Conservation (phyloP, 2,888 invertebrate genomes). For the Catocala nupta region DNA sequence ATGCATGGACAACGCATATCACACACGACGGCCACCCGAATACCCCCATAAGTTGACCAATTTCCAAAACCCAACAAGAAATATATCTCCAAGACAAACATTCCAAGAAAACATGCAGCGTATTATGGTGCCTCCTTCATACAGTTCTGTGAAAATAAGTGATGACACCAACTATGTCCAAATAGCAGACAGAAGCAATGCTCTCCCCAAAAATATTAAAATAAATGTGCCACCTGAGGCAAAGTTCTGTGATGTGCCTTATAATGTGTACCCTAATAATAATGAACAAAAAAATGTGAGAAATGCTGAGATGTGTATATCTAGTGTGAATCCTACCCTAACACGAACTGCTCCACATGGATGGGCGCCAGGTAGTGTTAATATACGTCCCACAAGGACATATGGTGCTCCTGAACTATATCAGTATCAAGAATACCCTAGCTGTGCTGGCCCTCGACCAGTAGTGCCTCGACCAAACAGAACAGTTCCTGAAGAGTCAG, state of each 20-base stretch:
- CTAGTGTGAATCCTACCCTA: constrained; percentile 67
- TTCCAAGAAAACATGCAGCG: constrained; percentile 86
- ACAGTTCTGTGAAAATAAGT: constrained; percentile 69
- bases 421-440: constrained; percentile 76
- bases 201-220: constrained; percentile 69
- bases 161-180: constrained; percentile 67
- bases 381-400: constrained; percentile 66
- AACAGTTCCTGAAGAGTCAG: constrained; percentile 69
- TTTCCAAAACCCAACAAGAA: constrained; percentile 74
- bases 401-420: constrained; percentile 75
- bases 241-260: constrained; percentile 86
- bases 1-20: constrained; percentile 64
- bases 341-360: constrained; percentile 64
- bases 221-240: constrained; percentile 69
- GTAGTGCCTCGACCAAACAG: constrained; percentile 68
- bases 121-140: constrained; percentile 80
- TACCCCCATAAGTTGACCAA: constrained; percentile 72
- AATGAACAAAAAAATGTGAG: constrained; percentile 78
- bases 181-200: constrained; percentile 59
- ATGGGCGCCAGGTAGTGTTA: constrained; percentile 70
- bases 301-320: constrained; percentile 71
- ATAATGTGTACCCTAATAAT: constrained; percentile 71
- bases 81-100: constrained; percentile 86
- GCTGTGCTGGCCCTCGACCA: constrained; percentile 72
- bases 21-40: constrained; percentile 69